Percentiles rank a stretch among this genome's conserved stretches.
Evolutionary conservation across 2,113 vertebrate species (phyloP).

Genomic region (Hippocampus zosterae): DNA sequence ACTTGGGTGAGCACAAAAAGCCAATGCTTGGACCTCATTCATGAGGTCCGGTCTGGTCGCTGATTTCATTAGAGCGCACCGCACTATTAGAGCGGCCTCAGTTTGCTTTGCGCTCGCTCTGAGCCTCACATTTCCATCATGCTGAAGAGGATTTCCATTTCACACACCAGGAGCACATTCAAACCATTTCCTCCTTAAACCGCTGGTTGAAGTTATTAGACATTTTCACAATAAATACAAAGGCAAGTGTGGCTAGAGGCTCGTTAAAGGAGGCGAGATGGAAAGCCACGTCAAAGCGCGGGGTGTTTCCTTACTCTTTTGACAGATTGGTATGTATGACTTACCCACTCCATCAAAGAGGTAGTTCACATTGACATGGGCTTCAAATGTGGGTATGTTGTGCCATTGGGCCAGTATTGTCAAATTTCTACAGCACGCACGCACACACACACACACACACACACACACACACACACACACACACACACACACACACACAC

Average conservation of each 20-base stretch:
- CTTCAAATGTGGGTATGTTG: not conserved
- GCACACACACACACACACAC: no score
- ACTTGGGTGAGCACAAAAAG: conserved; percentile 60
- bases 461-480: no score
- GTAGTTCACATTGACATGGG: not conserved
- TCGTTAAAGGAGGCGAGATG: conserved; percentile 44
- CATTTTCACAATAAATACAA: conserved; percentile 70
- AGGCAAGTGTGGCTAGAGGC: conserved; percentile 49
- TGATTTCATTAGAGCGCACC: conserved; percentile 72
- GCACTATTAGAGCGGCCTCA: conserved; percentile 67
- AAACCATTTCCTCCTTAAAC: conserved; percentile 69
- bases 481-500: no score
- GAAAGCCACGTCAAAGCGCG: conserved; percentile 35
- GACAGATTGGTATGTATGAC: not conserved
- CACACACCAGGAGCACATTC: conserved; percentile 49
- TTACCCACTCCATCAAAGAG: not conserved
- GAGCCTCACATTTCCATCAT: conserved; percentile 67
- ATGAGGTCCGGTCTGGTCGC: conserved; percentile 60
- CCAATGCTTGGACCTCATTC: conserved; percentile 54
- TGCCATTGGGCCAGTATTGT: not conserved
- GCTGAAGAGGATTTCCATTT: conserved; percentile 64
- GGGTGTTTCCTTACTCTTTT: conserved; percentile 4
- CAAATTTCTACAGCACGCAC: no score
- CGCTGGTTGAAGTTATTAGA: conserved; percentile 64
- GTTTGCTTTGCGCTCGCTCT: conserved; percentile 63